These are phyloP conservation scores for Motacilla alba DNA, from an alignment of 2,113 vertebrate genomes.

Conservation along the genomic window DNA sequence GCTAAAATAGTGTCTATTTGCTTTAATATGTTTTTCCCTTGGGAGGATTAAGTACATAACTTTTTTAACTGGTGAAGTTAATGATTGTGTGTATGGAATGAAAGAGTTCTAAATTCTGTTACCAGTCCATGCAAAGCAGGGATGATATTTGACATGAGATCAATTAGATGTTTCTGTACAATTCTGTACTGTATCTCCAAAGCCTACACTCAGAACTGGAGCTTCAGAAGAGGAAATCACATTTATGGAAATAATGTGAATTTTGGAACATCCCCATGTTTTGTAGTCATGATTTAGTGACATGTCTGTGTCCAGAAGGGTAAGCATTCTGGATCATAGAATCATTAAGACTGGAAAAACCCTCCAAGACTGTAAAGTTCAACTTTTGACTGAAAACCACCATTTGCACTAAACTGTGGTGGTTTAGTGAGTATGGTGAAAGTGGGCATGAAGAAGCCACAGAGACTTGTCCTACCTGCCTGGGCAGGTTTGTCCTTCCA, in stretches of 20 bases:
- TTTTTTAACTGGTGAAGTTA: not conserved
- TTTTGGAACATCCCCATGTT: not conserved
- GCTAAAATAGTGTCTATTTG: not conserved
- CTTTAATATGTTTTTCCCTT: not conserved
- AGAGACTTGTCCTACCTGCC: not conserved
- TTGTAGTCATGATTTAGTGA: not conserved
- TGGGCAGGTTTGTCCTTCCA: not conserved
- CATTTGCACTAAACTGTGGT: no score
- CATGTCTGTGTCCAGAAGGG: not conserved
- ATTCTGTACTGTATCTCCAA: not conserved
- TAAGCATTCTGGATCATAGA: not conserved
- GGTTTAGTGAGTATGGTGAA: not conserved
- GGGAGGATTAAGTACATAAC: not conserved
- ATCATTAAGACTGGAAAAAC: not conserved
- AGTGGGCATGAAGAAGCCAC: not conserved
- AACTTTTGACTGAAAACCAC: not conserved
- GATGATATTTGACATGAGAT: not conserved
- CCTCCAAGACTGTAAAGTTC: not conserved
- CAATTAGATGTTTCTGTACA: not conserved
- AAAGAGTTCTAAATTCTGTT: not conserved
- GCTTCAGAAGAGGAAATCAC: not conserved
- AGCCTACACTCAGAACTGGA: not conserved
- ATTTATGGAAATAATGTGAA: not conserved
- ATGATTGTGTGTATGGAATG: not conserved
- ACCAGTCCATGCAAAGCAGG: not conserved